Percentiles rank a stretch among this genome's conserved stretches.
Conservation (phyloP, 2,888 invertebrate genomes). For the Pinctada fucata region DNA sequence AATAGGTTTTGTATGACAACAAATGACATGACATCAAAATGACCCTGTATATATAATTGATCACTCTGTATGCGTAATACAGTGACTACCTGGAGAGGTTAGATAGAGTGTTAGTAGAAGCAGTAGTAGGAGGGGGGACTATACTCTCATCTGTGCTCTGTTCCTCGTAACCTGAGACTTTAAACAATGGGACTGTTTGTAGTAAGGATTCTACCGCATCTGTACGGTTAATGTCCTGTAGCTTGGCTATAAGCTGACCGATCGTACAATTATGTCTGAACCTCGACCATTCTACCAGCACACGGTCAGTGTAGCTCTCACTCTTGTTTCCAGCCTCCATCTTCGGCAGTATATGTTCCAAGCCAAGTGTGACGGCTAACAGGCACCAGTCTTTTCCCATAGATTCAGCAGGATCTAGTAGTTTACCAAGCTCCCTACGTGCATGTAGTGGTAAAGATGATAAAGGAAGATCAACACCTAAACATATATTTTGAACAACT, state of each 20-base stretch:
- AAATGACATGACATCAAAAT: too few relatives aligned
- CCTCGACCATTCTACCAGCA: conserved; percentile 79
- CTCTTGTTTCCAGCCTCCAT: conserved; percentile 73
- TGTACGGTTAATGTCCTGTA: conserved; percentile 81
- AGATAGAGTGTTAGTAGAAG: conserved; percentile 70
- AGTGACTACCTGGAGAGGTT: conserved; percentile 65
- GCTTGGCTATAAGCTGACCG: conserved; percentile 80
- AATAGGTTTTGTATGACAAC: too few relatives aligned
- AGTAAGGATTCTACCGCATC: conserved; percentile 82
- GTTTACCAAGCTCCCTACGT: conserved; percentile 78
- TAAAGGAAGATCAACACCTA: conserved; percentile 82
- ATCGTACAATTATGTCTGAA: conserved; percentile 77
- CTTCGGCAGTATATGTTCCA: conserved; percentile 80
- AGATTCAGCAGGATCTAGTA: conserved; percentile 79
- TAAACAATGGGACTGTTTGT: conserved; percentile 75
- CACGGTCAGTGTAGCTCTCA: conserved; percentile 77
- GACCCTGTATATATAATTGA: too few relatives aligned
- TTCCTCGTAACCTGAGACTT: conserved; percentile 64
- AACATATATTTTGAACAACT: conserved; percentile 76
- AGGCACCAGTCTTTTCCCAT: conserved; percentile 81
- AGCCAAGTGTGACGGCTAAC: conserved; percentile 79
- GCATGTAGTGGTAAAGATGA: conserved; percentile 81
- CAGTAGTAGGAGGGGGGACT: conserved; percentile 57
- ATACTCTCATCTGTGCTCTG: conserved; percentile 65
- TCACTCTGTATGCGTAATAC: neutral